These are phyloP conservation scores for Trypoxylus dichotomus DNA, from an alignment of 1,140 invertebrate genomes.

Conservation along the genomic window DNA sequence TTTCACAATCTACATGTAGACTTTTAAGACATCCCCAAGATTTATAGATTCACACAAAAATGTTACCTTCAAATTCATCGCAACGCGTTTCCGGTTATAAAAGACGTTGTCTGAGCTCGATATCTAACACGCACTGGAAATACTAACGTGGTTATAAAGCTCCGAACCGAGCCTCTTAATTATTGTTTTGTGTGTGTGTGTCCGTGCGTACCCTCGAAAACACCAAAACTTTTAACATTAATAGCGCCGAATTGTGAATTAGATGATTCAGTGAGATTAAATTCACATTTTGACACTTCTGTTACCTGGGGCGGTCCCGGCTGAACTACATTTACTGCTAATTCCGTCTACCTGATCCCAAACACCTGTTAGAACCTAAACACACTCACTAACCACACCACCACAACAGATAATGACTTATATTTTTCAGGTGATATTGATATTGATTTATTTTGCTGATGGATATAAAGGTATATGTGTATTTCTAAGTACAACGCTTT, in stretches of 20 bases:
- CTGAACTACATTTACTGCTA: conserved; percentile 6
- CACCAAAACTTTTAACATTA: conserved; percentile 3
- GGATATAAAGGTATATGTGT: neutral
- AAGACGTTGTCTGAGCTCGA: neutral
- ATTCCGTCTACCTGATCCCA: neutral
- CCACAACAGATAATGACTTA: neutral
- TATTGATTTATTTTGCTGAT: neutral
- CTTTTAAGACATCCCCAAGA: neutral
- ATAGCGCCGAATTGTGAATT: conserved; percentile 1
- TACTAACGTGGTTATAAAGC: neutral
- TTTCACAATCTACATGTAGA: neutral
- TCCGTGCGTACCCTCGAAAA: neutral
- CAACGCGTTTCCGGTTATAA: conserved; percentile 2
- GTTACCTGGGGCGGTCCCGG: neutral
- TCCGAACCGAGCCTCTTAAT: neutral
- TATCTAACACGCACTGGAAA: neutral
- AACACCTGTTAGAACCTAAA: neutral
- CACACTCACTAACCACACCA: neutral
- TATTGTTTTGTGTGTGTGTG: conserved; percentile 1
- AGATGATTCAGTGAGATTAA: neutral
- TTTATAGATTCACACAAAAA: conserved; percentile 3
- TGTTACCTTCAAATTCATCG: neutral
- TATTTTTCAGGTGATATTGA: neutral
- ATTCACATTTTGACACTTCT: conserved; percentile 7
- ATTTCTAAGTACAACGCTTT: too few species aligned